phyloP scores from a whole-genome alignment of 1,140 invertebrate species.

The Rhagoletis pomonella region DNA sequence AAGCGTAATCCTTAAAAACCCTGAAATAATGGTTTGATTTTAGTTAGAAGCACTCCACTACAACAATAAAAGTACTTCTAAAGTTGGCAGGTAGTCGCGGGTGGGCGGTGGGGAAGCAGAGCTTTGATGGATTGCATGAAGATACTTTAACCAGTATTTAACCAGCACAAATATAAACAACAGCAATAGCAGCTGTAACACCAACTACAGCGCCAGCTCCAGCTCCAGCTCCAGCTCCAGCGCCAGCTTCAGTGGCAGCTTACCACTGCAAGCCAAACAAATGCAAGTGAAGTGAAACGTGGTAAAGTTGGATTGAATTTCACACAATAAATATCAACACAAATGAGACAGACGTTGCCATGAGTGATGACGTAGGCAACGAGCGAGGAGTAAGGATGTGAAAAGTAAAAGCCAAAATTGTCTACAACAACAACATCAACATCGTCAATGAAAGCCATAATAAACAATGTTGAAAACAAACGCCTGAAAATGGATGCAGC shows the following conservation, averaged over 20 bases:
- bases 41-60: not conserved
- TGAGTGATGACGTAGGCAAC: not conserved
- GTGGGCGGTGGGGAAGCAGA: not conserved
- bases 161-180: not conserved
- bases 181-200: not conserved
- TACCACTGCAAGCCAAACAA: not conserved
- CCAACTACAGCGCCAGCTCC: not conserved
- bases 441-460: not conserved
- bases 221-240: not conserved
- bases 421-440: not conserved
- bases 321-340: slow-evolving; percentile 4
- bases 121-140: not conserved
- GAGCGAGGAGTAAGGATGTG: not conserved
- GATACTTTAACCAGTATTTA: not conserved
- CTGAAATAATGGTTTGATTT: not conserved
- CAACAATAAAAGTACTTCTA: not conserved
- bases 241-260: not conserved
- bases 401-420: not conserved
- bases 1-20: not conserved
- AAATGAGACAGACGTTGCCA: not conserved
- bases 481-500: not conserved
- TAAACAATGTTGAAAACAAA: slow-evolving; percentile 32
- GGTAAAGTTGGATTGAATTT: slow-evolving; percentile 20
- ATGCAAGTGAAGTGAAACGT: slow-evolving; percentile 13
- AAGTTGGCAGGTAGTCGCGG: not conserved